phyloP scores from a whole-genome alignment of 2,113 vertebrate genomes.

The Collichthys lucidus region DNA sequence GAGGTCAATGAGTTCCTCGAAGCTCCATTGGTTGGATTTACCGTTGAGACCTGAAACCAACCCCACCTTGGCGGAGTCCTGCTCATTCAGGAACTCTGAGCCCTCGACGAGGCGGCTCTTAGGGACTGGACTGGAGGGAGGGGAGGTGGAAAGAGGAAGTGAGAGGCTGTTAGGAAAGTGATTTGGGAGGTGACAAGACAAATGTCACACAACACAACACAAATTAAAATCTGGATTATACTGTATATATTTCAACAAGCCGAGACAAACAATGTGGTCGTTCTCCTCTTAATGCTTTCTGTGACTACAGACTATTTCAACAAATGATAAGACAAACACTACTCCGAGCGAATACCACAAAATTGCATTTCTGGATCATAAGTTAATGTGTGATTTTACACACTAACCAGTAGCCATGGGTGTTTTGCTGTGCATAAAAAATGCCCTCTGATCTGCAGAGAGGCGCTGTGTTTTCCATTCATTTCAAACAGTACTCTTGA shows the following conservation, averaged over 20 bases:
- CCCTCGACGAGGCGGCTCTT: conserved; percentile 75
- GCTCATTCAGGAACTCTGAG: conserved; percentile 80
- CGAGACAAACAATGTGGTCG: background rate
- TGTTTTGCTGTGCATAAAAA: background rate
- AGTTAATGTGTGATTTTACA: background rate
- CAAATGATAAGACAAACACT: background rate
- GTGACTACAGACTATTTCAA: background rate
- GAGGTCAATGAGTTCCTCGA: conserved; percentile 87
- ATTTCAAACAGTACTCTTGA: too few species aligned
- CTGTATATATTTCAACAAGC: background rate
- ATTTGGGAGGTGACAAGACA: background rate
- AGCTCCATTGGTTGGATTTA: conserved; percentile 85
- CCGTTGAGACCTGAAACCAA: conserved; percentile 82
- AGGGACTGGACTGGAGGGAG: conserved; percentile 76
- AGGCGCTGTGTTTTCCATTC: too few species aligned
- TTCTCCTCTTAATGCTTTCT: background rate
- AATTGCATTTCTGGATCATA: background rate
- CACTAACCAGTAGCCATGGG: background rate
- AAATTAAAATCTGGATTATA: background rate
- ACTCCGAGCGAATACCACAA: background rate
- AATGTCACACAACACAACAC: background rate
- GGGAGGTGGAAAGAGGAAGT: background rate
- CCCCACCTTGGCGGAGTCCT: conserved; percentile 78
- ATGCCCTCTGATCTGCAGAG: too few species aligned
- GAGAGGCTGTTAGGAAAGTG: background rate